Evolutionary conservation across 2,113 vertebrate genomes (phyloP), one percentile per base, ranked within the genome.

Genomic region (Talpa occidentalis): DNA sequence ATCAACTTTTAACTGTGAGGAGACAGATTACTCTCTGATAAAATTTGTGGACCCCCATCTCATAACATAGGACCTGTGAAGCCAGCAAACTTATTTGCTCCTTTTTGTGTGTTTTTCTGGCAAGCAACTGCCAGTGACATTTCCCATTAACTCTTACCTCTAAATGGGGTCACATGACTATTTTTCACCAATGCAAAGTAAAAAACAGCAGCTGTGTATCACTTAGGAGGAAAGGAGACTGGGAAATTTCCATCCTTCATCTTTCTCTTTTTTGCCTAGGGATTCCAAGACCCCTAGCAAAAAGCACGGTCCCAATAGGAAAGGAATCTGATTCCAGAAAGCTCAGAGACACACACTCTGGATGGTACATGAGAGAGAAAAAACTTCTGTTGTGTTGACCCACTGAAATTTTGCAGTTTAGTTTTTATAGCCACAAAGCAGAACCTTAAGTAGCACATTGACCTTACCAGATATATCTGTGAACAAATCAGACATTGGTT

Each of bases 261-360:
- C 5, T 88, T 92, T 96, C 30, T 59, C 64, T 92, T 81, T 81
- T 70, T 49, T 93, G 59, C 10, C 74, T 86, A 44, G 89, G 32
- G 19, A 94, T 3, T 49, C 22, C 17, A 85, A 82, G 72, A 73
- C 0, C 8, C 49, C 30, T 32, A 54, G n/a, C 11, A 64, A 87
- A 62, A 6, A 80, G 9, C 59, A 90, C 1, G 49, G 22, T n/a
- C 21, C 9, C 52, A 44, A 60, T 24, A 77, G 40, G 32, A 59
- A 84, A 95, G 73, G 37, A 49, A 42, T 5, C n/a, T 32, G 17
- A 44, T 47, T 49, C 21, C 30, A 92, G 69, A 24, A 91, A 78
- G 14, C 49, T 72, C 6, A 77, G 10, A 76, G 82, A 66, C 12
- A 85, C 17, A 37, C 35, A 72, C 12, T 10, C 24, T 59, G 28